Evolutionary conservation across 2,113 vertebrate genomes (phyloP).

Genomic region (Oreochromis niloticus): DNA sequence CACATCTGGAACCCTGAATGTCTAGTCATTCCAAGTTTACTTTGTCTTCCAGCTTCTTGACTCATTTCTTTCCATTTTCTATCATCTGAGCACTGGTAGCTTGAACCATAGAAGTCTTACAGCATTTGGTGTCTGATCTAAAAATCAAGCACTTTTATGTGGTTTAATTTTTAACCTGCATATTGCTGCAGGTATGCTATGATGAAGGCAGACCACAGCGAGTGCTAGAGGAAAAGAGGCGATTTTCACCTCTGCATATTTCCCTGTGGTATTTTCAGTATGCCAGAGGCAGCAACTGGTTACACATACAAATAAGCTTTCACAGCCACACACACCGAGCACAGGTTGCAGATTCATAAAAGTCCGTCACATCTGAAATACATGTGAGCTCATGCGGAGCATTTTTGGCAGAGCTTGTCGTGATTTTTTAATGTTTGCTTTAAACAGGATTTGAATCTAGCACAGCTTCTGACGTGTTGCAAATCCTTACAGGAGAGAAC

Average conservation of each 20-base stretch:
- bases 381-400: not conserved
- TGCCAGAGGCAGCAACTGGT: not conserved
- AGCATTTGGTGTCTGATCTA: not conserved
- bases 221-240: not conserved
- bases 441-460: not conserved
- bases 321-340: not conserved
- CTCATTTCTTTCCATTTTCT: conserved; percentile 51
- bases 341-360: not conserved
- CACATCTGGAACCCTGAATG: conserved; percentile 39
- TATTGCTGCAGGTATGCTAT: not conserved
- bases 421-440: not conserved
- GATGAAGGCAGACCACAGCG: not conserved
- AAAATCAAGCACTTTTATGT: not conserved
- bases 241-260: conserved; percentile 21
- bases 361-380: not conserved
- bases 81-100: not conserved
- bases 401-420: not conserved
- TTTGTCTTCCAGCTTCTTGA: conserved; percentile 57
- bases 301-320: conserved; percentile 32
- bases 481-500: not conserved
- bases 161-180: not conserved
- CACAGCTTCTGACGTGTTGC: not conserved
- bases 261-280: conserved; percentile 29
- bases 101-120: conserved; percentile 13
- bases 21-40: conserved; percentile 41